Base-by-base conservation (phyloP, 1,140 invertebrate genomes). In the Eumeta japonica region DNA sequence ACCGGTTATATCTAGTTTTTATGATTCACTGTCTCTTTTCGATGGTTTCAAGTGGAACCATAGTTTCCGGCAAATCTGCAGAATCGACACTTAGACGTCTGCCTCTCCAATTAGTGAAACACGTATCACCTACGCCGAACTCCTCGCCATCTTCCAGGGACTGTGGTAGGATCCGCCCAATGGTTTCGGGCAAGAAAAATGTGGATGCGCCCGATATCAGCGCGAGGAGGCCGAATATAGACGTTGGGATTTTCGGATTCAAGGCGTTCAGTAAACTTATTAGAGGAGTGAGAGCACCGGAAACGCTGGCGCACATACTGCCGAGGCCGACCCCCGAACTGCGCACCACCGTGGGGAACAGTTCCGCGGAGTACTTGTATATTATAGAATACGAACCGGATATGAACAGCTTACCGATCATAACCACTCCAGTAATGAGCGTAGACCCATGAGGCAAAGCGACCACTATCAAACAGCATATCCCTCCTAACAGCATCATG, bases 351-450 rank as follows among this genome's bases (percentile, higher is more conserved):
- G 91, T 94, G 3, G 91, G 91, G 20, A 94, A 75, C 1, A 94
- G 63, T 73, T 94, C 90, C 2, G 91, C 89, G 0, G 89, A 90
- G 75, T 92, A 94, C 55, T 93, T 89, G 51, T 92, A 94, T 43
- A 91, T 85, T 2, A 91, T 85, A 19, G 87, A 87, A 65, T 92
- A 94, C 1, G 89, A 88, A 24, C 86, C 85, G 15, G 90, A 86
- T 45, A 92, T 88, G 43, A 88, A 83, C 20, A 90, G 81, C 62
- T 92, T 92, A 0, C 90, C 90, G 9, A 87, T 48, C 64, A 92
- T 82, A 0, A 86, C 84, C 1, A 85, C 72, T 3, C 52, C 59
- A 1, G 76, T 82, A 0, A 77, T 67, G 3, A 62, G 48, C 0
- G 64, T 75, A 27, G 71, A 76, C 0, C 83, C 82, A 37, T 79